Conservation (phyloP, 2,888 invertebrate species). For the Leucozona laternaria region DNA sequence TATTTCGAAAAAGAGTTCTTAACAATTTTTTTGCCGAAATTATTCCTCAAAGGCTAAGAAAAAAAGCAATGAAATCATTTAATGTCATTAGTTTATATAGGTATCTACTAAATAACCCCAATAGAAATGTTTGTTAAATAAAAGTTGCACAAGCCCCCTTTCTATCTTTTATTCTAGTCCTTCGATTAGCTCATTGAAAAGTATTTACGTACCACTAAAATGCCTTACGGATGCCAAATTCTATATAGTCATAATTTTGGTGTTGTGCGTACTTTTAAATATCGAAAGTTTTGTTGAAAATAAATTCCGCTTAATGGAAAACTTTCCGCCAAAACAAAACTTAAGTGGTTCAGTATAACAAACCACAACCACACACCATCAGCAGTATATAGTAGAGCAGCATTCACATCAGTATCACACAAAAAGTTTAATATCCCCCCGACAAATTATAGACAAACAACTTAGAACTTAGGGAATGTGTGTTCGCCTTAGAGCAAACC, state of each 20-base stretch:
- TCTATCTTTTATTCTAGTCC: not conserved
- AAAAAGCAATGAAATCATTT: no score
- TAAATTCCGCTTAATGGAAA: constrained; percentile 34
- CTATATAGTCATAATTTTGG: constrained; percentile 21
- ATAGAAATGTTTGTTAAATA: not conserved
- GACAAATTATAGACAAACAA: constrained; percentile 45
- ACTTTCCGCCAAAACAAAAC: constrained; percentile 19
- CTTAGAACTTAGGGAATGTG: constrained; percentile 9
- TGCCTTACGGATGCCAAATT: not conserved
- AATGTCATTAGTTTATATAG: no score
- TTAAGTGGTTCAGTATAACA: not conserved
- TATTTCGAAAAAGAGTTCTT: no score
- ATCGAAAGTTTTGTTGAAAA: constrained; percentile 24
- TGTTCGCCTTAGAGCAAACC: constrained; percentile 25
- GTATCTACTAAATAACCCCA: not conserved
- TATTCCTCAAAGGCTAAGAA: no score
- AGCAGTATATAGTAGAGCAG: not conserved
- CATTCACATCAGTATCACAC: not conserved
- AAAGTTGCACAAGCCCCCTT: not conserved
- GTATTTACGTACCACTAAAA: not conserved
- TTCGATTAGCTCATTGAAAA: constrained; percentile 9
- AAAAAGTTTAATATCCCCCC: constrained; percentile 27
- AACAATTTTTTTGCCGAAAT: no score
- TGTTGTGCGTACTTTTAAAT: constrained; percentile 5
- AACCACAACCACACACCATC: not conserved